These are phyloP conservation scores for Corythornis cristatus DNA, from an alignment of 2,113 vertebrate genomes.

Conservation along the genomic window DNA sequence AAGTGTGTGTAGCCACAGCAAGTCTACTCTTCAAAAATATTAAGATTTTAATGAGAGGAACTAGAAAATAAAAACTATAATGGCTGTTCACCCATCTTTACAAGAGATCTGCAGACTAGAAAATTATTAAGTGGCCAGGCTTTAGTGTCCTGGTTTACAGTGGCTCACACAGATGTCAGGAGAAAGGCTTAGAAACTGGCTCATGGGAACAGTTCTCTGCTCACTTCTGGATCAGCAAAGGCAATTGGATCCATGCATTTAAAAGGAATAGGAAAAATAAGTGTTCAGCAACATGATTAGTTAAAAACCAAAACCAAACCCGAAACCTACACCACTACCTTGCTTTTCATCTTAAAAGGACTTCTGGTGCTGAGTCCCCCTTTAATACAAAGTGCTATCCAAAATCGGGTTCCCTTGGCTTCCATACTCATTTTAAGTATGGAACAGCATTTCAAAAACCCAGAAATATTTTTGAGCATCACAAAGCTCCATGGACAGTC, in stretches of 20 bases:
- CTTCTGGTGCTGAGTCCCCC: rapidly evolving
- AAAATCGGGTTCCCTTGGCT: neutral
- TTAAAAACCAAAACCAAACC: neutral
- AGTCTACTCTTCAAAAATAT: neutral
- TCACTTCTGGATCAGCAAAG: neutral
- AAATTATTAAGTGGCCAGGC: neutral
- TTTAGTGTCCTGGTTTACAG: neutral
- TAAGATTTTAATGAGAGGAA: neutral
- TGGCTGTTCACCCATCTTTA: neutral
- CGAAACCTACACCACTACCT: neutral
- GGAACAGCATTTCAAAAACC: neutral
- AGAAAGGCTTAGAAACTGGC: neutral
- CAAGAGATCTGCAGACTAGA: neutral
- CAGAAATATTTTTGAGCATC: neutral
- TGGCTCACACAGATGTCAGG: neutral
- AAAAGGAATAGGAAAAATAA: neutral
- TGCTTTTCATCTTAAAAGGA: neutral
- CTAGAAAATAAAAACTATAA: neutral
- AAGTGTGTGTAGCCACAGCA: neutral
- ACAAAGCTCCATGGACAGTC: neutral
- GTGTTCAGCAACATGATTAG: rapidly evolving
- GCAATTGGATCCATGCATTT: neutral
- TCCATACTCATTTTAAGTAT: neutral
- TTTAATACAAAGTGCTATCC: neutral
- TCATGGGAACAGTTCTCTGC: neutral